These are phyloP conservation scores for Clarias magur DNA, from an alignment of 2,113 vertebrate genomes.

Conservation along the genomic window DNA sequence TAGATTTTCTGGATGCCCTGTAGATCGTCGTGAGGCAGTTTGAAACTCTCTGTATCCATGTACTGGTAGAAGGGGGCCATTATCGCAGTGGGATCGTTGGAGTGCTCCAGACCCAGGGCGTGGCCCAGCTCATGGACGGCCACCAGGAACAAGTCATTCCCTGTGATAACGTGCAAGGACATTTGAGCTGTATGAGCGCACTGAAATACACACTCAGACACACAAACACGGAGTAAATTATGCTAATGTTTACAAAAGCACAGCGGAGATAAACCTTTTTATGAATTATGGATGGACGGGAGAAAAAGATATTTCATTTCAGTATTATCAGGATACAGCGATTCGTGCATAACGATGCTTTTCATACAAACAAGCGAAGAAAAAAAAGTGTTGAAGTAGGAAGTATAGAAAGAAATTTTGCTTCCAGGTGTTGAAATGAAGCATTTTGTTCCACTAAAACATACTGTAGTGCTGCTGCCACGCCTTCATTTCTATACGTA, in stretches of 20 bases:
- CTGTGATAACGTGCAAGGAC: slow-evolving; percentile 7
- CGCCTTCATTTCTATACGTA: neutral
- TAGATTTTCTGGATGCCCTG: slow-evolving; percentile 82
- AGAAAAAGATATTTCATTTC: neutral
- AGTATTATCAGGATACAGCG: neutral
- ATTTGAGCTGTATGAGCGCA: neutral
- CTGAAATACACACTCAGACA: slow-evolving; percentile 9
- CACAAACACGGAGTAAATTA: slow-evolving; percentile 2
- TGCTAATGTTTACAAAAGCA: neutral
- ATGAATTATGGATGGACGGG: neutral
- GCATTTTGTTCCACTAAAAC: neutral
- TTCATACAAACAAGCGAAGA: neutral
- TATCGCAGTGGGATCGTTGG: slow-evolving; percentile 78
- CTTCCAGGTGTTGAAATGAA: neutral
- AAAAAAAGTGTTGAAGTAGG: too few relatives aligned
- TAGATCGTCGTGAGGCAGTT: slow-evolving; percentile 80
- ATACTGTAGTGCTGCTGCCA: neutral
- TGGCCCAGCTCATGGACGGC: slow-evolving; percentile 81
- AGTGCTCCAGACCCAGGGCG: slow-evolving; percentile 79
- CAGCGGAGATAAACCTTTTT: neutral
- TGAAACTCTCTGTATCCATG: slow-evolving; percentile 79
- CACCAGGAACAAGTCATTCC: slow-evolving; percentile 75
- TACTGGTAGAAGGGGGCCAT: slow-evolving; percentile 83
- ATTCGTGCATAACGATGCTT: neutral
- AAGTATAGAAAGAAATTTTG: neutral